Evolutionary conservation across 2,797 vertebrate genomes (phyloP).

Genomic region (Leuciscus waleckii): DNA sequence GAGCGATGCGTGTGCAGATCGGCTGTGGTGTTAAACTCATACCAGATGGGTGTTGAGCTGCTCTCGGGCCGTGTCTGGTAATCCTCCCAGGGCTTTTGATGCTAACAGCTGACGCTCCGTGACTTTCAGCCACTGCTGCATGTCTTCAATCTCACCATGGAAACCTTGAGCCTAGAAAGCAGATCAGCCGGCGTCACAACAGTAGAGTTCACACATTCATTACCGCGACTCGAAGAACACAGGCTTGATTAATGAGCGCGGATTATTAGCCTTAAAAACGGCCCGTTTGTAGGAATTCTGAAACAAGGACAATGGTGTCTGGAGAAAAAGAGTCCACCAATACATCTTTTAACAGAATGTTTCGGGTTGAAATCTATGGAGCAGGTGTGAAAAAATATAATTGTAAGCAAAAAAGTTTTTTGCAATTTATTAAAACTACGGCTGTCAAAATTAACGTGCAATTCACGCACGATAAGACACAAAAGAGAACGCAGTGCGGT

Average conservation of each 20-base stretch:
- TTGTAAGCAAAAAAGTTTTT: neutral
- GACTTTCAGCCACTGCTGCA: slow-evolving; percentile 98
- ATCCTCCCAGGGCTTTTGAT: slow-evolving; percentile 96
- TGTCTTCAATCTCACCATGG: slow-evolving; percentile 98
- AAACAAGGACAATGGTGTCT: slow-evolving; percentile 35
- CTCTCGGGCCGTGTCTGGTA: slow-evolving; percentile 97
- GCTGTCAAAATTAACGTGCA: too few relatives aligned
- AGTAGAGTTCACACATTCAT: slow-evolving; percentile 73
- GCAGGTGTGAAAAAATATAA: neutral
- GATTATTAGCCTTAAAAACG: slow-evolving; percentile 18
- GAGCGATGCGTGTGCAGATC: slow-evolving; percentile 75
- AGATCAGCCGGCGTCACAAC: slow-evolving; percentile 77
- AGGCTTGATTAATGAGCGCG: slow-evolving; percentile 46
- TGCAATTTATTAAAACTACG: neutral
- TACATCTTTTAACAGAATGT: neutral
- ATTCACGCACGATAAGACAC: too few relatives aligned
- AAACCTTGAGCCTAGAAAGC: slow-evolving; percentile 97
- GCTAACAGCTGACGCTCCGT: slow-evolving; percentile 97
- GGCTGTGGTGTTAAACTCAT: slow-evolving; percentile 82
- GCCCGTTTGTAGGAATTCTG: slow-evolving; percentile 1
- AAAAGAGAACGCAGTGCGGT: too few relatives aligned
- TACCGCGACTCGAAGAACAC: slow-evolving; percentile 56
- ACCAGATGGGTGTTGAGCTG: slow-evolving; percentile 98
- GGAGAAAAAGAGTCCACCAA: neutral
- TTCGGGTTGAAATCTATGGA: neutral